Base-by-base conservation (phyloP, 2,113 vertebrate genomes). In the Sinocyclocheilus maitianheensis region DNA sequence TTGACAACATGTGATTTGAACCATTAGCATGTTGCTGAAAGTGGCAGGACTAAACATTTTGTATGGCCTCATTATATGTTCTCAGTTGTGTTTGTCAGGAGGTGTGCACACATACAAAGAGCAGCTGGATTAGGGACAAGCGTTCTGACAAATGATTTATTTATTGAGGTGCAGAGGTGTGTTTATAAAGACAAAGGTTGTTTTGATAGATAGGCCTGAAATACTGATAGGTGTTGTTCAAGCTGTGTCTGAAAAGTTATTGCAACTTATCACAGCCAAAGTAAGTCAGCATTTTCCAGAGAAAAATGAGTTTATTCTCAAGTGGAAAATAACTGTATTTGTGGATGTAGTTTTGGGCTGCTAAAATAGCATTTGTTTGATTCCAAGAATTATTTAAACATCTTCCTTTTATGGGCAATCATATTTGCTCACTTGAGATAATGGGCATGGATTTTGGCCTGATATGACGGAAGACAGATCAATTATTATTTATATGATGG, bases 191-290 rank as follows among this genome's bases (percentile, higher is more conserved):
- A 63, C 18, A 62, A 79, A 77, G 76, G 22, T 26, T 34, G 51
- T 55, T 34, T 77, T 55, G 9, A 34, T 34, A 77, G 51, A 77
- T 77, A 26, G 22, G 48, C 48, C 24, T 77, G 30, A 79, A 79
- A 79, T 60, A 60, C 77, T 22, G 53, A 62, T 43, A 43, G 30
- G 5, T 58, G 30, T 14, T 80, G 30, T 5, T 80, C 18, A 63
- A 43, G 18, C 34, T 80, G 20, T 79, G 58, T 80, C 20, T 43
- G 58, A 80, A 80, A 34, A 16, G 30, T 58, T 76, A 76, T 76
- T 30, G 10, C n/a, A 77, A 34, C 43, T 40, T n/a, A 51, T 80
- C 55, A n/a, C n/a, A 10, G 77, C 55, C 30, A 80, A 46, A 60
- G 13, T 37, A 79, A 53, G 55, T n/a, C 18, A 58, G 53, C 18